A percentile compares a stretch with the other conserved stretches of the same genome.
Evolutionary conservation across 2,113 vertebrate species (phyloP).

Genomic region (Menura novaehollandiae): DNA sequence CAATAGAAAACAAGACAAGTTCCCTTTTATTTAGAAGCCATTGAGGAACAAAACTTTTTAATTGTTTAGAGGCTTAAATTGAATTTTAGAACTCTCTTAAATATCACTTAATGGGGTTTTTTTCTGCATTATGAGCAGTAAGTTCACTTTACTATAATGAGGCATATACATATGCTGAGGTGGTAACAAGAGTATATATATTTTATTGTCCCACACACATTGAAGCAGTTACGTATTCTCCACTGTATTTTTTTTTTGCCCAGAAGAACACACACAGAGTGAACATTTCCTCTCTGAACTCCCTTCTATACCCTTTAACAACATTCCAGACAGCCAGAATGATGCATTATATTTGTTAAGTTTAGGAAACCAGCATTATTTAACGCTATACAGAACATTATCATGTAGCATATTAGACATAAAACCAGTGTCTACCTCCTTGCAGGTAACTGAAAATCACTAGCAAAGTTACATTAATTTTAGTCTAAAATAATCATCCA

Average conservation of each 20-base stretch:
- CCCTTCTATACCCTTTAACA: background rate
- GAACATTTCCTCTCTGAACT: background rate
- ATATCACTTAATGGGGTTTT: background rate
- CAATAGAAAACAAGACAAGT: background rate
- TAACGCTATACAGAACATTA: background rate
- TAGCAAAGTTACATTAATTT: background rate
- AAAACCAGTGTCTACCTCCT: background rate
- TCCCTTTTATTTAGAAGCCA: background rate
- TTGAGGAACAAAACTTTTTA: background rate
- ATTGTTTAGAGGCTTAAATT: background rate
- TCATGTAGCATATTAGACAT: accelerated
- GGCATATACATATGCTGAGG: background rate
- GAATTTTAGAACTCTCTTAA: background rate
- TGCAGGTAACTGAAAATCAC: background rate
- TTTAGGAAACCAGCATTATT: background rate
- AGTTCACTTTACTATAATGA: background rate
- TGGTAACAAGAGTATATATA: background rate
- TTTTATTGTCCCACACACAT: background rate
- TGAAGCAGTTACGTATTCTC: background rate
- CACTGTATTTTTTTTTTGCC: background rate
- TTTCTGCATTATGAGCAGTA: background rate
- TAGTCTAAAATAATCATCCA: background rate
- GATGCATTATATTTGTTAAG: background rate
- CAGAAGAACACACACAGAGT: background rate
- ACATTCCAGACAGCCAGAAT: background rate